Percentiles rank a stretch among this genome's conserved stretches.
Conservation (phyloP, 92 coral and sea anemone genomes). For the Meandrina meandrites region DNA sequence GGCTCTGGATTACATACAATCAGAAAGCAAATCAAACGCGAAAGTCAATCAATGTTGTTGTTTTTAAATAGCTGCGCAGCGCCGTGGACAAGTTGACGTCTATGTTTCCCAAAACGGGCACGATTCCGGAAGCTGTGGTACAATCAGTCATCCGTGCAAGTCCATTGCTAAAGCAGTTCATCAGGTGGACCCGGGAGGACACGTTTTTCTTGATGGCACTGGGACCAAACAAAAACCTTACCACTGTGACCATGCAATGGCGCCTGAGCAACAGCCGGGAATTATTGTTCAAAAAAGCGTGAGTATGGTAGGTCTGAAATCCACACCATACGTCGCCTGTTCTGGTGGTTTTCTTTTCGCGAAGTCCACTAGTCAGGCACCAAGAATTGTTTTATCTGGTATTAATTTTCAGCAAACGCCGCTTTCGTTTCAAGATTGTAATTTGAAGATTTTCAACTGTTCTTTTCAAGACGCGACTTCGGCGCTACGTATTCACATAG, state of each 20-base stretch:
- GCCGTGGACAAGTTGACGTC: not conserved
- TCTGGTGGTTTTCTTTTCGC: not conserved
- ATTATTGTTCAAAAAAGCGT: slow-evolving; percentile 25
- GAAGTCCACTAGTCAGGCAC: not conserved
- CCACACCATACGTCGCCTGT: slow-evolving; percentile 6
- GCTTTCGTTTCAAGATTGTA: not conserved
- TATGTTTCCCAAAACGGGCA: slow-evolving; percentile 35
- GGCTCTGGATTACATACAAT: too few relatives aligned
- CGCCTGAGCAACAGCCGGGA: not conserved
- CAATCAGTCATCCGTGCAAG: slow-evolving; percentile 28
- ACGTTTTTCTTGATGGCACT: slow-evolving; percentile 55
- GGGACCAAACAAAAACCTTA: slow-evolving; percentile 42
- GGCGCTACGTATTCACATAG: not conserved
- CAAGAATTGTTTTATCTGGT: not conserved
- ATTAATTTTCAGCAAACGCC: slow-evolving; percentile 9
- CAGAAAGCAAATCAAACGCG: too few relatives aligned
- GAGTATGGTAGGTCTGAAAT: not conserved
- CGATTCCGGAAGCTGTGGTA: slow-evolving; percentile 44
- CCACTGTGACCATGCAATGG: slow-evolving; percentile 19
- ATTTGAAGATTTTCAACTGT: not conserved
- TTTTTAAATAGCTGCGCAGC: not conserved
- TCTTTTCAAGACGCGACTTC: not conserved
- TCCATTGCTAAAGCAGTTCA: slow-evolving; percentile 48
- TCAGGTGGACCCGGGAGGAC: slow-evolving; percentile 24
- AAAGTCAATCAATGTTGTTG: not conserved